Percentiles rank a stretch among this genome's conserved stretches.
phyloP scores from a whole-genome alignment of 2,113 vertebrate genomes.

The Serilophus lunatus region DNA sequence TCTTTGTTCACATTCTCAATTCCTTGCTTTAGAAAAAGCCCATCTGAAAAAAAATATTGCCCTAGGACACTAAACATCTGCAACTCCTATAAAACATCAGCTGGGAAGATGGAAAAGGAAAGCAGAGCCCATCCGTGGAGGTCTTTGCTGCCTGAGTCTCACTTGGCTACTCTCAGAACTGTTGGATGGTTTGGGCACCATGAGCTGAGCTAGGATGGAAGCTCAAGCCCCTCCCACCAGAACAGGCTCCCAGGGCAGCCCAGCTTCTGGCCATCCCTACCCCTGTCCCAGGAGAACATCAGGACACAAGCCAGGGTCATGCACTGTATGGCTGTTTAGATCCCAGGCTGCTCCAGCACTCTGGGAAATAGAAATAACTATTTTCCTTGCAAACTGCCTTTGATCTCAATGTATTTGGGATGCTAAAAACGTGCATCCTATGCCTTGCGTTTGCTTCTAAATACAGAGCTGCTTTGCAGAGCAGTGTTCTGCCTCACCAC shows the following conservation, averaged over 20 bases:
- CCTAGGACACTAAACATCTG: not conserved
- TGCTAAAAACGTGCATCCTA: not conserved
- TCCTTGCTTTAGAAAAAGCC: not conserved
- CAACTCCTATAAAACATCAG: not conserved
- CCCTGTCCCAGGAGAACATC: not conserved
- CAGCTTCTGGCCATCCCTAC: not conserved
- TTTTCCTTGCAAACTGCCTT: not conserved
- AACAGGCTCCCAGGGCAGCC: not conserved
- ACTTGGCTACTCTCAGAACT: not conserved
- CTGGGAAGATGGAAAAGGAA: not conserved
- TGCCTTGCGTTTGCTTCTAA: not conserved
- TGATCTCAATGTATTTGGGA: not conserved
- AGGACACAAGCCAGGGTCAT: not conserved
- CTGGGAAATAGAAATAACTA: not conserved
- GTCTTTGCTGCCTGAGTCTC: not conserved
- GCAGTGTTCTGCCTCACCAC: not conserved
- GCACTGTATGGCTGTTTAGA: not conserved
- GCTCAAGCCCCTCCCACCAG: not conserved
- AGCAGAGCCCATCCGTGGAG: not conserved
- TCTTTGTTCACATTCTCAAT: not conserved
- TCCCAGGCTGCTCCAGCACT: not conserved
- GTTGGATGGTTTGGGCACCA: not conserved
- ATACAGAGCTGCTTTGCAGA: not conserved
- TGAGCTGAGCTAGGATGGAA: not conserved
- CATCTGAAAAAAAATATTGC: not conserved